A percentile compares a stretch with the other conserved stretches of the same genome.
These are phyloP conservation scores for Atherinosoma microstoma DNA, from an alignment of 2,797 vertebrate species.

Conservation along the genomic window DNA sequence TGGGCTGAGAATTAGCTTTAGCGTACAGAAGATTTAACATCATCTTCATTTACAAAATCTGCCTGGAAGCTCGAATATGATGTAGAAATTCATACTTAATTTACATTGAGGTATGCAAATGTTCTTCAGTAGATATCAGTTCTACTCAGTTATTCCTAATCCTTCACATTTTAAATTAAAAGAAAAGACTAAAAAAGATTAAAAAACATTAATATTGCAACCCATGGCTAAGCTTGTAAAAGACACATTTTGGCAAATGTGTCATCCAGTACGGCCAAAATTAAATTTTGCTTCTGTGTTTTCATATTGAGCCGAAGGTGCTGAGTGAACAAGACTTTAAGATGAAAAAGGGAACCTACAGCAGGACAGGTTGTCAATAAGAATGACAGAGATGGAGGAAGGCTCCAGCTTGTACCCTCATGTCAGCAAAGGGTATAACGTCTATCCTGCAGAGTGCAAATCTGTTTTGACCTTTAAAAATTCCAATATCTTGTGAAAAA, in stretches of 20 bases:
- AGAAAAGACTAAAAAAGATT: no score
- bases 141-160: neutral
- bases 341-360: neutral
- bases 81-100: neutral
- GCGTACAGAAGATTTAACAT: neutral
- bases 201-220: neutral
- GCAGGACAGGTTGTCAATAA: neutral
- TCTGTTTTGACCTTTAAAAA: constrained; percentile 21
- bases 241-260: neutral
- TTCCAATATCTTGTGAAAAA: constrained; percentile 9
- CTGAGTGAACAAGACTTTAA: neutral
- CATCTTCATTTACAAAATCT: neutral
- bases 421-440: neutral
- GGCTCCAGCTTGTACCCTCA: neutral
- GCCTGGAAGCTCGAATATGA: neutral
- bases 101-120: neutral
- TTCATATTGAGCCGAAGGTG: neutral
- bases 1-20: neutral
- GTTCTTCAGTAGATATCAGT: no score
- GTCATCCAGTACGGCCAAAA: neutral
- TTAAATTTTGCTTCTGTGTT: neutral
- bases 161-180: no score
- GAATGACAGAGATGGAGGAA: neutral
- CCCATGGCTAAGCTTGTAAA: no score
- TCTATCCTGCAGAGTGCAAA: constrained; percentile 8